phyloP scores from a whole-genome alignment of 2,797 vertebrate genomes.

The Schizopygopsis pylzovi region DNA sequence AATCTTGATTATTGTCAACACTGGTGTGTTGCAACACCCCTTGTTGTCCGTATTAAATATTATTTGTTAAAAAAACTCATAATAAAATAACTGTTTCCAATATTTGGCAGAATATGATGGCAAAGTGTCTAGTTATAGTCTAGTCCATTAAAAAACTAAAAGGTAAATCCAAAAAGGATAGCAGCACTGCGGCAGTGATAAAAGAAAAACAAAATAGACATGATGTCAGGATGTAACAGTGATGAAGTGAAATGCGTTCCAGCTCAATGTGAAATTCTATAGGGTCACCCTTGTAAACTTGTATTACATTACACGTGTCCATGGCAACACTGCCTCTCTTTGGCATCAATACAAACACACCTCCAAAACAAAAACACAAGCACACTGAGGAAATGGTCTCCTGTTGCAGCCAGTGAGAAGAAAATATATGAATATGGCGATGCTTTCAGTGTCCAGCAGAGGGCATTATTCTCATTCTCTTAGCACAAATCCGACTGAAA shows the following conservation, averaged over 20 bases:
- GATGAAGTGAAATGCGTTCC: not conserved
- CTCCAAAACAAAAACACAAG: slow-evolving; percentile 20
- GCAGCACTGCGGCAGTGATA: not conserved
- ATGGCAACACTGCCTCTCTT: slow-evolving; percentile 6
- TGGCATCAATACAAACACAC: slow-evolving; percentile 14
- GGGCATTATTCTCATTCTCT: slow-evolving; percentile 21
- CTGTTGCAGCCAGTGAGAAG: not conserved
- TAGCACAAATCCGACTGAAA: not conserved
- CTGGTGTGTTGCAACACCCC: not conserved
- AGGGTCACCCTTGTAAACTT: slow-evolving; percentile 6
- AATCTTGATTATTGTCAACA: not conserved
- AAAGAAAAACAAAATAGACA: not conserved
- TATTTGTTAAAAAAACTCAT: not conserved
- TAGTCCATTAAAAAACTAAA: too few species aligned
- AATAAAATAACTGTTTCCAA: not conserved
- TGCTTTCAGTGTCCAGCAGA: slow-evolving; percentile 18
- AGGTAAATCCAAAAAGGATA: too few species aligned
- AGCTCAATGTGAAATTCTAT: slow-evolving; percentile 31
- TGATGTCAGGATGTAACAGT: slow-evolving; percentile 1
- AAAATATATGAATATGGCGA: not conserved
- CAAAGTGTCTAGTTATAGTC: too few species aligned
- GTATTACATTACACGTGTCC: slow-evolving; percentile 16
- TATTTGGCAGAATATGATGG: too few species aligned
- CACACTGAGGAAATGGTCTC: not conserved
- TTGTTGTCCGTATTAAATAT: not conserved